Evolutionary conservation across 2,113 vertebrate species (phyloP).

Genomic region (Plestiodon gilberti): DNA sequence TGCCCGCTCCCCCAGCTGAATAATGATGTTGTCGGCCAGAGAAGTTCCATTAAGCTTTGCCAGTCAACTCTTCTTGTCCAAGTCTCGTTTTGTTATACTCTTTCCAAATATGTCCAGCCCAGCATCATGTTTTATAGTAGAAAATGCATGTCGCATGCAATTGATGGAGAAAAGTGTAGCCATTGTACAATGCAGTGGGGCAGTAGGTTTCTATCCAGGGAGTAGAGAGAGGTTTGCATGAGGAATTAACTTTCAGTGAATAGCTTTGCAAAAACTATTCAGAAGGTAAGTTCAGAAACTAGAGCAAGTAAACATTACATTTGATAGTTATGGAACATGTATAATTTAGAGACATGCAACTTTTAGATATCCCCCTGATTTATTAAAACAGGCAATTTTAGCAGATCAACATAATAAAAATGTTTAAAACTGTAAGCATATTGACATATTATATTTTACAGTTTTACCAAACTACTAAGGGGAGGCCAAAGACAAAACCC

Average conservation of each 20-base stretch:
- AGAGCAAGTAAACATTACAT: not conserved
- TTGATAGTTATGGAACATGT: not conserved
- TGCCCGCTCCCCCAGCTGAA: too few species aligned
- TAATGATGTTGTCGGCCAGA: not conserved
- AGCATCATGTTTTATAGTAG: not conserved
- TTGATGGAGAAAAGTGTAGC: not conserved
- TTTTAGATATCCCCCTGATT: not conserved
- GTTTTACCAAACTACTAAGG: conserved; percentile 8
- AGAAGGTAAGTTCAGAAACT: not conserved
- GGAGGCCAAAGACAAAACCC: not conserved
- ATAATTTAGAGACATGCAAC: not conserved
- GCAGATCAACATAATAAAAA: too few species aligned
- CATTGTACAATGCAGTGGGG: not conserved
- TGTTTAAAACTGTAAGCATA: not conserved
- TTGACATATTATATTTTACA: not conserved
- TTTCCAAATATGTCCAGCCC: not conserved
- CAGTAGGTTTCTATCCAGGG: not conserved
- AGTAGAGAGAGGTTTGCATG: too few species aligned
- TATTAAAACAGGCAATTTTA: not conserved
- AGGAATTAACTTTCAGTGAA: not conserved
- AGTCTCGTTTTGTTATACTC: not conserved
- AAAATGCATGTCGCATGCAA: not conserved
- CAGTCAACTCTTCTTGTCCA: not conserved
- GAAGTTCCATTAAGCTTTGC: not conserved
- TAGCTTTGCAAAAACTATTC: not conserved